Base-by-base conservation (phyloP, 2,113 vertebrate species). In the Equus przewalskii region DNA sequence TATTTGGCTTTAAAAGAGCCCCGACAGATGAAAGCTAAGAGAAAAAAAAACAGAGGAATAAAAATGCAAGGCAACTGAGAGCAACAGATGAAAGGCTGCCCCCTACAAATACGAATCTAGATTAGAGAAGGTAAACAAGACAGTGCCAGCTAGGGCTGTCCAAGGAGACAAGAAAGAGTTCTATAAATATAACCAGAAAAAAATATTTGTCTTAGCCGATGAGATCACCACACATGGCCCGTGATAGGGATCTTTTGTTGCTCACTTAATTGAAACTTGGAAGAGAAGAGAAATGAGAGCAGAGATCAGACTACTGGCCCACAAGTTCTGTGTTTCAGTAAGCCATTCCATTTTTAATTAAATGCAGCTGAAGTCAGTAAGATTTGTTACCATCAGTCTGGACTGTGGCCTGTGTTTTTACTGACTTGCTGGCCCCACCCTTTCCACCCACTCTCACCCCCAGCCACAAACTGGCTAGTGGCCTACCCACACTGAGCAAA, bases 141-240 rank as follows among this genome's bases (percentile, higher is more conserved):
- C 65, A 65, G 85, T 60, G 24, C 69, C 58, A 84, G 79, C 28
- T 7, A 93, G 49, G 78, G 79, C 16, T 56, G 51, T 89, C 78
- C 79, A 78, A 84, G 91, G 78, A 81, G 95, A 83, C 86, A 83
- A 96, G 91, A 96, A 81, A 97, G 78, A 21, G 13, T 75, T 96
- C 97, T 97, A 92, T 93, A 98, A 97, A 97, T 96, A 97, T 8
- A 88, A 72, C 86, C 62, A 89, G 87, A 86, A 84, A 96, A 95
- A 94, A 94, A 91, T 88, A 80, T 97, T 96, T 96, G 89, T 94
- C 86, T 97, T 73, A 80, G 93, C 78, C 44, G 93, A 95, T 96
- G 97, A 98, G 97, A 75, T 98, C 97, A 97, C 28, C 86, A 78
- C 93, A 86, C 91, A 54, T 67, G 67, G 96, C 65, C 95, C 89